Evolutionary conservation across 1,140 invertebrate genomes (phyloP).

Genomic region (Pantala flavescens): DNA sequence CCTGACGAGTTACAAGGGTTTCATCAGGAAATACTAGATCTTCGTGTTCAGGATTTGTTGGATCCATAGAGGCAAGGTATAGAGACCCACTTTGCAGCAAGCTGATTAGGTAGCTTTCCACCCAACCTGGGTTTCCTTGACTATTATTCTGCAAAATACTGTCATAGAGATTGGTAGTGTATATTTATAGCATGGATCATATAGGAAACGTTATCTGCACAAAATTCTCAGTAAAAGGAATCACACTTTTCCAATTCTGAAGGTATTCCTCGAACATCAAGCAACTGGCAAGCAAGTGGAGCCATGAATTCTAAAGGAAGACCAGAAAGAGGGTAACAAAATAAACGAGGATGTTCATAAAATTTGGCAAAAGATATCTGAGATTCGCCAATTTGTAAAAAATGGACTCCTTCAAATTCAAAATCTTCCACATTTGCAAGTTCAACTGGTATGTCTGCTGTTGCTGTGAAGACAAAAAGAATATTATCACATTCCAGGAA

Average conservation of each 20-base stretch:
- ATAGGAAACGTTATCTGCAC: too few relatives aligned
- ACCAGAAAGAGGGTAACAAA: not conserved
- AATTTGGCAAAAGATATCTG: not conserved
- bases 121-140: conserved; percentile 50
- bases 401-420: not conserved
- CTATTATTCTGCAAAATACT: conserved; percentile 31
- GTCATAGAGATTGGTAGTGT: not conserved
- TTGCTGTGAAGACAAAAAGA: not conserved
- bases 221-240: too few relatives aligned
- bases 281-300: conserved; percentile 47
- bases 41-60: conserved; percentile 33
- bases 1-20: not conserved
- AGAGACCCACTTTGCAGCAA: conserved; percentile 42
- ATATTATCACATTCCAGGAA: not conserved
- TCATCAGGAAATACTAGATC: conserved; percentile 14
- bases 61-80: conserved; percentile 33
- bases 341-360: not conserved
- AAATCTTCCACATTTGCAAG: not conserved
- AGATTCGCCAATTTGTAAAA: not conserved
- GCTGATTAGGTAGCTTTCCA: conserved; percentile 48
- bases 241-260: conserved; percentile 47
- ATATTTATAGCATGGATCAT: too few relatives aligned
- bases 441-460: not conserved
- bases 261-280: conserved; percentile 46
- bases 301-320: conserved; percentile 24